These are phyloP conservation scores for Gnathonemus echidnorhynchus DNA, from an alignment of 2,113 vertebrate species.

Conservation along the genomic window DNA sequence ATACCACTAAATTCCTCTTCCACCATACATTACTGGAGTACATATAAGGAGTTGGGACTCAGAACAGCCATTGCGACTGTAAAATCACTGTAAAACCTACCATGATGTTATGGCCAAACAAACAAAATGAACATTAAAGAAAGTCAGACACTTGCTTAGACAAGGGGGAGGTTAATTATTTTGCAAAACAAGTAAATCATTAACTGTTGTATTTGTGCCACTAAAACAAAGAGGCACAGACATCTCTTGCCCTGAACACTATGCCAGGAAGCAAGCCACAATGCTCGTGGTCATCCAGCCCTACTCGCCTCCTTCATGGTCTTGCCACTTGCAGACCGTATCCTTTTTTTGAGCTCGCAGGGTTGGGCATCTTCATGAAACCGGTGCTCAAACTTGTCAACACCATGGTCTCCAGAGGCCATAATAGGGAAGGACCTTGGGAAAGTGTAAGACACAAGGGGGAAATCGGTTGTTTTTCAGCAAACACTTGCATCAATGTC, in stretches of 20 bases:
- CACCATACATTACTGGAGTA: not conserved
- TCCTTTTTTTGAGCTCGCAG: constrained; percentile 68
- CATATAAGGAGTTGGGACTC: not conserved
- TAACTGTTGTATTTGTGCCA: not conserved
- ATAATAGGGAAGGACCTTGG: constrained; percentile 69
- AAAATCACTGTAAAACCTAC: not conserved
- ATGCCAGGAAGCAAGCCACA: not conserved
- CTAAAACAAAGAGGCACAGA: not conserved
- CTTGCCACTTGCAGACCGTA: constrained; percentile 66
- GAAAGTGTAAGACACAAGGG: not conserved
- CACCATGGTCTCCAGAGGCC: constrained; percentile 77
- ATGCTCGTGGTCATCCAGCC: not conserved
- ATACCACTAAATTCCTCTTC: not conserved
- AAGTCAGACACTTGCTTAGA: not conserved
- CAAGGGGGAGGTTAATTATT: not conserved
- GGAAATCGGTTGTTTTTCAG: not conserved
- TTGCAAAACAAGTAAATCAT: not conserved
- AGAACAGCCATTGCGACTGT: not conserved
- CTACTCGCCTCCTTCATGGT: constrained; percentile 78
- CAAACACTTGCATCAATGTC: not conserved
- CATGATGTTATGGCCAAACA: not conserved
- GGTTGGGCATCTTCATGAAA: constrained; percentile 51
- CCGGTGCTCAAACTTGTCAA: constrained; percentile 61
- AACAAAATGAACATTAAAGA: not conserved
- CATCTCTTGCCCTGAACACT: not conserved